phyloP scores from a whole-genome alignment of 2,113 vertebrate species.

The Nanger granti region DNA sequence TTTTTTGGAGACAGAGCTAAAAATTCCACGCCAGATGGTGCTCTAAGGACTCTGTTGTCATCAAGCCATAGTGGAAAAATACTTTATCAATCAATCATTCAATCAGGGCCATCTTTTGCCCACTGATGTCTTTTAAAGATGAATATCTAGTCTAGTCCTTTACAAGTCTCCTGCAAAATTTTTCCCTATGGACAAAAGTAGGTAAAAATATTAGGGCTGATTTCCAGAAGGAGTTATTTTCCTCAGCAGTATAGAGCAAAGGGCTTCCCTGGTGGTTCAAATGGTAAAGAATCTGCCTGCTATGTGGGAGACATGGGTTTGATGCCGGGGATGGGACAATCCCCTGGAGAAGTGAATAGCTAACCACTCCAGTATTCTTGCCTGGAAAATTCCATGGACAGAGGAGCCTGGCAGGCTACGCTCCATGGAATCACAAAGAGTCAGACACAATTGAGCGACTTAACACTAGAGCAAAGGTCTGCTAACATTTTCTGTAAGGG shows the following conservation, averaged over 20 bases:
- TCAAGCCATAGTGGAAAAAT: background rate
- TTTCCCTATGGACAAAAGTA: background rate
- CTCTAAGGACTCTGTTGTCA: background rate
- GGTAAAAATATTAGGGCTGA: background rate
- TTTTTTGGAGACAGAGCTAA: conserved; percentile 28
- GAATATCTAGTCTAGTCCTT: background rate
- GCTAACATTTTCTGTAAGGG: background rate
- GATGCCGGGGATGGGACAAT: background rate
- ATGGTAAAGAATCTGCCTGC: background rate
- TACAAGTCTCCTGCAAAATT: background rate
- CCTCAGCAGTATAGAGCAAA: background rate
- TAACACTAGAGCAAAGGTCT: background rate
- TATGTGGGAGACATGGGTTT: background rate
- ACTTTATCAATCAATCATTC: background rate
- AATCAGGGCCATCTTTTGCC: background rate
- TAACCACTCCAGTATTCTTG: background rate
- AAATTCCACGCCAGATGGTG: background rate
- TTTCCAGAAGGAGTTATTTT: background rate
- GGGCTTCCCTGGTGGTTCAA: background rate
- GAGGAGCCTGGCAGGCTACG: background rate
- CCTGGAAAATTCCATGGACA: background rate
- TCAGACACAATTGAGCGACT: background rate
- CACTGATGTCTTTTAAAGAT: background rate
- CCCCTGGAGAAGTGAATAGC: background rate
- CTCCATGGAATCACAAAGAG: background rate